Evolutionary conservation across 2,888 invertebrate genomes (phyloP), one percentile per base, ranked within the genome.

Genomic region (Globia sparganii): DNA sequence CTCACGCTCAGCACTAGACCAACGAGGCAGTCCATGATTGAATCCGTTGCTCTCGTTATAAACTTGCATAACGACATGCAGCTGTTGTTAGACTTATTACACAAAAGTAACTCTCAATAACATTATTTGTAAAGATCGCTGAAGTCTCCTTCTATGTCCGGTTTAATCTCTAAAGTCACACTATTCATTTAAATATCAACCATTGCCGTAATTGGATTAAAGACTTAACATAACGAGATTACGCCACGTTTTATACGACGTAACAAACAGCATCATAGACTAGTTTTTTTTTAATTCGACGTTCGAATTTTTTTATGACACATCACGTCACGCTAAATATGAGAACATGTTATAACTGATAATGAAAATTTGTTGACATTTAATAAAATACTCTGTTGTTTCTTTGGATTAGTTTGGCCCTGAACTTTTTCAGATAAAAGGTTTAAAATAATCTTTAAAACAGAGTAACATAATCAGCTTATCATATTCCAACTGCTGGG

Each of bases 171-270:
- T 21, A 46, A 65, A 70, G 49, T 40, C 73, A n/a, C 58, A 67
- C n/a, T 25, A 64, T 62, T 28, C 56, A 61, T 69, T 70, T 2
- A 67, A 81, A 75, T 66, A 59, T 69, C 28, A 71, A 61, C 71
- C 37, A 77, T 53, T 67, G 72, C 21, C 13, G 43, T 84, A 85
- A 85, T 84, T 85, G 78, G 82, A 81, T 85, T 75, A 82, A 72
- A 67, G n/a, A 40, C 66, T 73, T 70, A 77, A 73, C 53, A 75
- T 64, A 59, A 67, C 56, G 46, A 66, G 56, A 68, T 84, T 75
- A 82, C 70, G 72, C 62, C 67, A 78, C n/a, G 13, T 64, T 58
- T 11, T 40, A 28, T 65, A n/a, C 71, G 65, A 77, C 59, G 58
- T 64, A 77, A 72, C 9, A 34, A 21, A 62, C 6, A 15, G 34